Conservation (phyloP, 2,797 vertebrate species). For the Hoplostethus atlanticus region DNA sequence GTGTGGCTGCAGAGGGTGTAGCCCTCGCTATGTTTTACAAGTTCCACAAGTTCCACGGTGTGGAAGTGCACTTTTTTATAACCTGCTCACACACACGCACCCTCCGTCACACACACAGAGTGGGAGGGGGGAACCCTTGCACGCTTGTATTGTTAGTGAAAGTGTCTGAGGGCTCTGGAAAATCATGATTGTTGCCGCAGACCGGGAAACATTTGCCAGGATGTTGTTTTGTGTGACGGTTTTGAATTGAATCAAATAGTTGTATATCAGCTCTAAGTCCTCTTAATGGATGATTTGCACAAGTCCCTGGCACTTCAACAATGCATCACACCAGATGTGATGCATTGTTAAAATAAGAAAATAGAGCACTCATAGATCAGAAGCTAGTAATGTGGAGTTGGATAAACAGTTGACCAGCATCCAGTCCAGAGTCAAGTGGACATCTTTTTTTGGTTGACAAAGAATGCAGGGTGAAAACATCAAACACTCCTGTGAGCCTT, state of each 20-base stretch:
- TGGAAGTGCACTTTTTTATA: slow-evolving; percentile 78
- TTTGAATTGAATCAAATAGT: slow-evolving; percentile 4
- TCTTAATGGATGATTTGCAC: background rate
- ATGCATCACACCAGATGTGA: background rate
- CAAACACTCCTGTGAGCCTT: slow-evolving; percentile 55
- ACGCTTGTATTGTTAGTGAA: slow-evolving; percentile 43
- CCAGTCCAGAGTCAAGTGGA: background rate
- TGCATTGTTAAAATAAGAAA: background rate
- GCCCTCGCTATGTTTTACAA: slow-evolving; percentile 81
- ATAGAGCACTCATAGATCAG: background rate
- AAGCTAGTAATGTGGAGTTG: background rate
- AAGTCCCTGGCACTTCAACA: background rate
- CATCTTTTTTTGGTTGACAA: slow-evolving; percentile 43
- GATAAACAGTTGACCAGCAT: background rate
- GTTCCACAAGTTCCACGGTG: slow-evolving; percentile 79
- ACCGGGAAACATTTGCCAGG: too few species aligned
- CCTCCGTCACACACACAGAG: slow-evolving; percentile 64
- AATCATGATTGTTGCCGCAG: background rate
- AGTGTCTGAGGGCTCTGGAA: slow-evolving; percentile 15
- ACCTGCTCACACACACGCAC: slow-evolving; percentile 69
- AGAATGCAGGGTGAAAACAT: slow-evolving; percentile 64
- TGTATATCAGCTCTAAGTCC: background rate
- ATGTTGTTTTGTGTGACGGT: background rate
- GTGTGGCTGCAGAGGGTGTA: slow-evolving; percentile 81
- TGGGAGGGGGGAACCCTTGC: slow-evolving; percentile 33